Evolutionary conservation across 2,797 vertebrate genomes (phyloP), one percentile per base, ranked within the genome.

Genomic region (Silurus aristotelis): DNA sequence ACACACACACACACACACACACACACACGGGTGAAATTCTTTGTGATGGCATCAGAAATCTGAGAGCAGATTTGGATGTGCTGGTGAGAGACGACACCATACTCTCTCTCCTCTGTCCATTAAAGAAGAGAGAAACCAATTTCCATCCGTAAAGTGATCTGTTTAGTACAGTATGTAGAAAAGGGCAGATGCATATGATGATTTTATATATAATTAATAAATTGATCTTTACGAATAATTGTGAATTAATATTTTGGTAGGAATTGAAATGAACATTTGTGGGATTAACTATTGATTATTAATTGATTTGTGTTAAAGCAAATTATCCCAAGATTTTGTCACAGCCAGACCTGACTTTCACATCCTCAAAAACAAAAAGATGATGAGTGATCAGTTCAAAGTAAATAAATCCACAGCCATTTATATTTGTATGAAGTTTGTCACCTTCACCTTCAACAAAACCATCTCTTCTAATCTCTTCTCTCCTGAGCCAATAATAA

Each of bases 181-280:
- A 48, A 75, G 72, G 72, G 72, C 3, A 17, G 48, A 75, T 17
- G 31, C 31, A 31, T 1, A 31, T 31, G 31, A 38, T 38, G 38
- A 38, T 5, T 38, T 38, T 38, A 38, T 38, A 38, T 4, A 4
- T 38, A 4, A 38, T 38, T 38, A 4, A 4, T 38, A 38, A 38
- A 38, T 38, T 38, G 38, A 38, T 38, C 38, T 38, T 4, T 38
- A 38, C 3, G 38, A 38, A 0, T 38, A 38, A 38, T 38, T 38
- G 38, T 56, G 46, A 60, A 64, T 70, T 79, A 60, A 25, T 20
- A 61, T 84, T 84, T 77, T 8, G 14, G 20, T 46, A 27, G 20
- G 48, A 84, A 60, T 70, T 66, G 60, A 58, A 73, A 64, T 68
- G 73, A 84, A 78, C 78, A 55, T 17, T 25, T 64, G 1, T 14